Conservation (phyloP, 2,888 invertebrate genomes). For the Beris chalybata region DNA sequence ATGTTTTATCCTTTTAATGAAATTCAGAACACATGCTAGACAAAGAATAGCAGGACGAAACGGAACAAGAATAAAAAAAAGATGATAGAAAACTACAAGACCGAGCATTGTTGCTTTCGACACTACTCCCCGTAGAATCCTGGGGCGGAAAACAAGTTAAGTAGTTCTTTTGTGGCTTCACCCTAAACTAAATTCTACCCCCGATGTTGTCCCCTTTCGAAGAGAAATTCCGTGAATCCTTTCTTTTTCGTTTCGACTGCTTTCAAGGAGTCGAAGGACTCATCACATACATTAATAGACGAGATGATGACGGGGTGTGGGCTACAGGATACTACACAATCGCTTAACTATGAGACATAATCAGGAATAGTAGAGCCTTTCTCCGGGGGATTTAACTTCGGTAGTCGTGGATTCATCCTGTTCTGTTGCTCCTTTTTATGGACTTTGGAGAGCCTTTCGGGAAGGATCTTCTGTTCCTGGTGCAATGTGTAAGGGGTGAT, state of each 20-base stretch:
- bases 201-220: neutral
- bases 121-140: neutral
- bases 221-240: neutral
- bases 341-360: constrained; percentile 38
- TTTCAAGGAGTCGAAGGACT: neutral
- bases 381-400: constrained; percentile 28
- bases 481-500: too few relatives aligned
- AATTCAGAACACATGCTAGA: constrained; percentile 38
- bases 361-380: constrained; percentile 28
- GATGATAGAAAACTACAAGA: too few relatives aligned
- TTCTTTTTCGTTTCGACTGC: neutral
- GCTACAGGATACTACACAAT: constrained; percentile 29
- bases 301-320: neutral
- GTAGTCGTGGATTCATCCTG: neutral
- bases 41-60: constrained; percentile 2
- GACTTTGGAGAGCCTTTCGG: constrained; percentile 3
- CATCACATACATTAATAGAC: too few relatives aligned
- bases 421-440: constrained; percentile 14
- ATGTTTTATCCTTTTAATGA: constrained; percentile 34
- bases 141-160: constrained; percentile 5
- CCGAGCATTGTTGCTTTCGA: too few relatives aligned
- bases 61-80: too few relatives aligned
- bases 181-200: constrained; percentile 23
- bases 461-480: too few relatives aligned
- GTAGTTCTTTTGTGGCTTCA: constrained; percentile 14